phyloP scores from a whole-genome alignment of 2,888 invertebrate genomes.

The Aradus depressus region DNA sequence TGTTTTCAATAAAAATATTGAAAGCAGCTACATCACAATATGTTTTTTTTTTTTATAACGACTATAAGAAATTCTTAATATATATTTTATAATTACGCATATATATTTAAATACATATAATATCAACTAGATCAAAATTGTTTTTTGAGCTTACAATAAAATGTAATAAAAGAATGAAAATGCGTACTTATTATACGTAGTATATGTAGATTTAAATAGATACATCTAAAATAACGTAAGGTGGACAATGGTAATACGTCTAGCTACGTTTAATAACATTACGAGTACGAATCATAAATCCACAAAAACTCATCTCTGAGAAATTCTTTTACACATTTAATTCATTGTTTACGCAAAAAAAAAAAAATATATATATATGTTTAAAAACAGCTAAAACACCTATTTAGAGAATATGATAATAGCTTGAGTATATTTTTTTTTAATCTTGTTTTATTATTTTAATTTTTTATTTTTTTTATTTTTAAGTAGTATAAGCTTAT shows the following conservation, averaged over 20 bases:
- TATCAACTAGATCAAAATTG: too few species aligned
- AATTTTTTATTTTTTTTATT: neutral
- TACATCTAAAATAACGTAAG: slow-evolving; percentile 9
- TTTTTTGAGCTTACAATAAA: slow-evolving; percentile 18
- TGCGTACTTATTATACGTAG: slow-evolving; percentile 11
- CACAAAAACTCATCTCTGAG: slow-evolving; percentile 22
- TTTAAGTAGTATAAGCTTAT: neutral
- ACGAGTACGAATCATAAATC: slow-evolving; percentile 4
- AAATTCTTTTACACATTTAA: neutral
- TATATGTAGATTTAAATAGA: slow-evolving; percentile 11
- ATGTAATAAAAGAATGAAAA: slow-evolving; percentile 12
- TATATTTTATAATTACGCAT: slow-evolving; percentile 8
- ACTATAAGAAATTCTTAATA: slow-evolving; percentile 20
- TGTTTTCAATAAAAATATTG: slow-evolving; percentile 21
- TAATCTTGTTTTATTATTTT: too few species aligned
- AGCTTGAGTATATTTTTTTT: too few species aligned
- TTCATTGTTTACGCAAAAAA: neutral
- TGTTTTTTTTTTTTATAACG: too few species aligned
- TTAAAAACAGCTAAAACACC: neutral
- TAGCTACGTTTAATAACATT: slow-evolving; percentile 5
- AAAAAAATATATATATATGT: neutral
- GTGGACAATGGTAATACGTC: slow-evolving; percentile 16
- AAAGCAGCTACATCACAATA: slow-evolving; percentile 29
- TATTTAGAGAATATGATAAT: neutral
- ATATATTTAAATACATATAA: neutral